Evolutionary conservation across 1,140 invertebrate genomes (phyloP), one percentile per base, ranked within the genome.

Genomic region (Augochlora pura): DNA sequence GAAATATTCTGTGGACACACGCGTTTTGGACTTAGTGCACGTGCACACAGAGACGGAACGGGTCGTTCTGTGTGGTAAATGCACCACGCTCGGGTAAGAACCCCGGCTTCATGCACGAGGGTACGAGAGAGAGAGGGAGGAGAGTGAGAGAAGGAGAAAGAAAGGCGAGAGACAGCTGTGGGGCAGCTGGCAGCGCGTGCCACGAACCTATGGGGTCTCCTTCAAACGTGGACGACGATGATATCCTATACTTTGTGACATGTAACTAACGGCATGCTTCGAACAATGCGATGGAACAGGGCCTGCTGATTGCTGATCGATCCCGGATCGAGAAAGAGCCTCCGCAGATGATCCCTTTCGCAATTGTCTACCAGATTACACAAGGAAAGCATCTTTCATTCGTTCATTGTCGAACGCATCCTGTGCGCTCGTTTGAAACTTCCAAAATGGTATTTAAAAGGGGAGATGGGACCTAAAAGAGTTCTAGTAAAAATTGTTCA

Each of bases 121-220:
- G 84, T 32, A 88, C 89, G 84, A 87, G 74, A 78, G 16, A 52
- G 85, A 83, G 88, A 89, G 10, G 32, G 32, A 32, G 32, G 32
- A 32, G 42, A 46, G 42, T 12, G 85, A 87, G 68, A 78, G 49
- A 52, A 16, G 4, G 49, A 54, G 49, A 54, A 7, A 21, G 49
- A 54, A 84, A 87, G 70, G 75, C 80, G 80, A 86, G 87, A 92
- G 92, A 93, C 91, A 93, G 92, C 92, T 93, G 92, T 92, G 90
- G 88, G 92, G 90, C 92, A 93, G 92, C 92, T 93, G 92, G 92
- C 91, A 92, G 91, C 92, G 91, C 92, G 92, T 93, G 92, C 92
- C 92, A 88, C 85, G 87, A 92, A 92, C 91, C 92, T 93, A 93
- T 93, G 92, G 92, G 92, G 91, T 92, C 92, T 92, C 89, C 86